Conservation (phyloP, 2,797 vertebrate species). For the Pseudotriccus pelzelni region DNA sequence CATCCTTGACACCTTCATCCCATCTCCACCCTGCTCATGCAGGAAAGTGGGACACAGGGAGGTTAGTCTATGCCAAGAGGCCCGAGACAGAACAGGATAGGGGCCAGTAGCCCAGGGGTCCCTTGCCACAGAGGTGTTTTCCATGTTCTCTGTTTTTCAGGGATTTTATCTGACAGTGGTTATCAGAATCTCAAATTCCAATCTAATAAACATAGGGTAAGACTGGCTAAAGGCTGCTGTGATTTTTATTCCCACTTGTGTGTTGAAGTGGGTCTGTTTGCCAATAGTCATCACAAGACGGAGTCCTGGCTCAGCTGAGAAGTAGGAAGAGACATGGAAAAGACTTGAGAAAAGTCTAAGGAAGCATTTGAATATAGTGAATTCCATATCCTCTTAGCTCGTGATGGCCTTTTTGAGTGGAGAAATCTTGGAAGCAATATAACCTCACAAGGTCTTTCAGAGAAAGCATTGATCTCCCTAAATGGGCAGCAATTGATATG, state of each 20-base stretch:
- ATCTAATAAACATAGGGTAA: background rate
- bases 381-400: background rate
- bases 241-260: background rate
- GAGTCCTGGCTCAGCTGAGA: background rate
- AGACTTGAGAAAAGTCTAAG: background rate
- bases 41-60: background rate
- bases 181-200: background rate
- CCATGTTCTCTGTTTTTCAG: background rate
- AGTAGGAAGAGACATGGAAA: background rate
- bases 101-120: background rate
- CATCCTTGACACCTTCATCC: background rate
- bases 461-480: background rate
- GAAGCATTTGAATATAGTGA: background rate
- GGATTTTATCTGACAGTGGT: background rate
- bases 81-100: background rate
- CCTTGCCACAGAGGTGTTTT: background rate
- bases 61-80: background rate
- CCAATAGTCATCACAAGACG: rapidly evolving
- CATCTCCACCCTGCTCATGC: background rate
- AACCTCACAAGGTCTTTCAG: background rate
- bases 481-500: background rate
- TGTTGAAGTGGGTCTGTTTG: background rate
- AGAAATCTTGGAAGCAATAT: background rate
- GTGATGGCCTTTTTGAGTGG: background rate
- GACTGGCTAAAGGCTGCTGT: background rate